Evolutionary conservation across 1,140 invertebrate genomes (phyloP).

Genomic region (Centruroides vittatus): DNA sequence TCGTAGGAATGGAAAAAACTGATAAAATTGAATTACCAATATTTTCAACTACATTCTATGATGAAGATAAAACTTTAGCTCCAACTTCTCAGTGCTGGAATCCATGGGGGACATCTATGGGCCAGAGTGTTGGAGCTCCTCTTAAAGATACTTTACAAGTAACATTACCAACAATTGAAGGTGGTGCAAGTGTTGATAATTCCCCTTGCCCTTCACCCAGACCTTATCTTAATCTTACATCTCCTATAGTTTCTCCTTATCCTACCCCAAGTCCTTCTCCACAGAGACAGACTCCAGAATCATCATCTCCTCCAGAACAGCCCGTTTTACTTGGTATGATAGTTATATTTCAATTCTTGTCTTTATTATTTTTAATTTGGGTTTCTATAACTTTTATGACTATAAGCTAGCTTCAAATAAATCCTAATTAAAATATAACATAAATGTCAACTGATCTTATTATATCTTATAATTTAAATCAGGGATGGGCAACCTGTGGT

Average conservation of each 20-base stretch:
- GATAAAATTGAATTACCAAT: neutral
- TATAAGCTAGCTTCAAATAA: too few relatives aligned
- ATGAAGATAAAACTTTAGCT: slow-evolving; percentile 6
- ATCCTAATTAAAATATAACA: too few relatives aligned
- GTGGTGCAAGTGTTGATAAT: slow-evolving; percentile 15
- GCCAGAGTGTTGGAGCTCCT: slow-evolving; percentile 13
- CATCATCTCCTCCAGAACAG: neutral
- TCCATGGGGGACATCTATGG: slow-evolving; percentile 15
- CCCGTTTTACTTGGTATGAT: too few relatives aligned
- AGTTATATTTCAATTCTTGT: too few relatives aligned
- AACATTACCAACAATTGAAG: slow-evolving; percentile 14
- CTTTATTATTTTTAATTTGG: too few relatives aligned
- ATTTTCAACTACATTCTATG: neutral
- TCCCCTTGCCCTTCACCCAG: slow-evolving; percentile 15
- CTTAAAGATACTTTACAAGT: slow-evolving; percentile 15
- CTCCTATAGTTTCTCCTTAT: slow-evolving; percentile 3
- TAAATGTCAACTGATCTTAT: too few relatives aligned
- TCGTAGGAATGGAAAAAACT: neutral
- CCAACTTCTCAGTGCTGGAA: slow-evolving; percentile 5
- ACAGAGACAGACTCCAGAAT: slow-evolving; percentile 3
- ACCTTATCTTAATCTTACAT: slow-evolving; percentile 4
- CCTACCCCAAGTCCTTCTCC: neutral
- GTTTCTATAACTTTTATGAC: too few relatives aligned
- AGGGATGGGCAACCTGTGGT: too few relatives aligned
- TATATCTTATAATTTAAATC: too few relatives aligned